phyloP scores from a whole-genome alignment of 2,888 invertebrate genomes.

The Deroplatys truncata region DNA sequence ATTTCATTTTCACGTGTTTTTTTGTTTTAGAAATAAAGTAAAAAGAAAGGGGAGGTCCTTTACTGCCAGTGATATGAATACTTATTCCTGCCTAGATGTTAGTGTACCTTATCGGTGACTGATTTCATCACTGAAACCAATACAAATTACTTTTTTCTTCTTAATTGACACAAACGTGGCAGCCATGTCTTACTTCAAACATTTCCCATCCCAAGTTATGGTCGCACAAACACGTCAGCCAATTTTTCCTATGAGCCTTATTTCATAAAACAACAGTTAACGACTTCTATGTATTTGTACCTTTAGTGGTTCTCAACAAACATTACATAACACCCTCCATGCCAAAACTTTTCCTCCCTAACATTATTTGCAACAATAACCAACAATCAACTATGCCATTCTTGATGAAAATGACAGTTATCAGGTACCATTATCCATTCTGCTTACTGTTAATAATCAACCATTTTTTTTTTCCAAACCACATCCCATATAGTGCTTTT shows the following conservation, averaged over 20 bases:
- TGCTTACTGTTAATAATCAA: slow-evolving; percentile 10
- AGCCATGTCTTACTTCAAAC: background rate
- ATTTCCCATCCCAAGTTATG: background rate
- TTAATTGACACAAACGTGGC: background rate
- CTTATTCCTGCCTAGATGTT: background rate
- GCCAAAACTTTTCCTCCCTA: background rate
- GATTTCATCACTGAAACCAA: no score
- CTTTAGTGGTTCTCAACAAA: background rate
- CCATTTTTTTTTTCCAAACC: background rate
- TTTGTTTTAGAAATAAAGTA: background rate
- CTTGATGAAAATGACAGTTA: slow-evolving; percentile 23
- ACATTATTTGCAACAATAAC: slow-evolving; percentile 22
- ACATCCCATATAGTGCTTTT: slow-evolving; percentile 4
- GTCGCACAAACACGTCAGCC: background rate
- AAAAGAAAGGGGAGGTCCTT: background rate
- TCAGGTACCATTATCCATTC: slow-evolving; percentile 28
- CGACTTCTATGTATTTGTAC: background rate
- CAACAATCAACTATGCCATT: slow-evolving; percentile 24
- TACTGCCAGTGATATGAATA: background rate
- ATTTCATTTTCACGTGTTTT: background rate
- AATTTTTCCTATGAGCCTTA: background rate
- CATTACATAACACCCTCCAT: background rate
- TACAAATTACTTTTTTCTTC: no score
- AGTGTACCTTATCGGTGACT: no score
- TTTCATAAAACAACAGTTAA: background rate